A percentile compares a stretch with the other conserved stretches of the same genome.
These are phyloP conservation scores for Porites divaricata DNA, from an alignment of 92 coral and sea anemone genomes.

Conservation along the genomic window DNA sequence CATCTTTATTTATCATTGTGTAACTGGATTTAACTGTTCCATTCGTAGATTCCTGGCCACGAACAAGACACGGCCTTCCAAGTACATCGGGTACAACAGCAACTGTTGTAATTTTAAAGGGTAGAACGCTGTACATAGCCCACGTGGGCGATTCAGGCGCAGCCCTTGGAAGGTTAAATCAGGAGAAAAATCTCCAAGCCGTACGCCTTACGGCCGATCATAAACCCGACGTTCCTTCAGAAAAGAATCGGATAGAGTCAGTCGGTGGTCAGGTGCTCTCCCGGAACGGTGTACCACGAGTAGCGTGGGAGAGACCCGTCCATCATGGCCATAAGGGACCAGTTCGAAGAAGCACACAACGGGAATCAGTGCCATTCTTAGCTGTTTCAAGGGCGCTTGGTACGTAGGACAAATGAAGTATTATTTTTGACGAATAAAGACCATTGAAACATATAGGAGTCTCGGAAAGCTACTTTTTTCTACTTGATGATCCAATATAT, in stretches of 20 bases:
- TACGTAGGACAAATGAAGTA: slow-evolving; percentile 29
- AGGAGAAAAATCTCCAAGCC: slow-evolving; percentile 70
- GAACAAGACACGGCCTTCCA: slow-evolving; percentile 94
- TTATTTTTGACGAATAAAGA: neutral
- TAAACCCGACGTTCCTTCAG: slow-evolving; percentile 93
- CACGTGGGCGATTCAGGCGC: slow-evolving; percentile 97
- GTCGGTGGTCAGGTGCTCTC: slow-evolving; percentile 89
- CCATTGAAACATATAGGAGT: too few species aligned
- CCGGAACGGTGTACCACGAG: slow-evolving; percentile 93
- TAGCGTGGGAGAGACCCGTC: slow-evolving; percentile 98
- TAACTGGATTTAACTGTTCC: neutral
- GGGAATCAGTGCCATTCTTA: slow-evolving; percentile 91
- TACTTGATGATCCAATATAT: too few species aligned
- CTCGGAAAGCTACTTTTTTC: too few species aligned
- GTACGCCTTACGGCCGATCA: slow-evolving; percentile 90
- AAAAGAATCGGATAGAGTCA: slow-evolving; percentile 86
- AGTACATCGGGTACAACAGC: slow-evolving; percentile 97
- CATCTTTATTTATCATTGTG: neutral
- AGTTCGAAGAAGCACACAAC: slow-evolving; percentile 90
- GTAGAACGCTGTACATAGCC: slow-evolving; percentile 91
- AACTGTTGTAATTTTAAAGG: slow-evolving; percentile 82
- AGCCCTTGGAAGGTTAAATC: slow-evolving; percentile 72
- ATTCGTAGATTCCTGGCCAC: slow-evolving; percentile 89
- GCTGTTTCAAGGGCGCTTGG: slow-evolving; percentile 97
- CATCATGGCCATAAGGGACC: slow-evolving; percentile 90